A percentile compares a stretch with the other conserved stretches of the same genome.
Conservation (phyloP, 2,888 invertebrate species). For the Eristalis pertinax region DNA sequence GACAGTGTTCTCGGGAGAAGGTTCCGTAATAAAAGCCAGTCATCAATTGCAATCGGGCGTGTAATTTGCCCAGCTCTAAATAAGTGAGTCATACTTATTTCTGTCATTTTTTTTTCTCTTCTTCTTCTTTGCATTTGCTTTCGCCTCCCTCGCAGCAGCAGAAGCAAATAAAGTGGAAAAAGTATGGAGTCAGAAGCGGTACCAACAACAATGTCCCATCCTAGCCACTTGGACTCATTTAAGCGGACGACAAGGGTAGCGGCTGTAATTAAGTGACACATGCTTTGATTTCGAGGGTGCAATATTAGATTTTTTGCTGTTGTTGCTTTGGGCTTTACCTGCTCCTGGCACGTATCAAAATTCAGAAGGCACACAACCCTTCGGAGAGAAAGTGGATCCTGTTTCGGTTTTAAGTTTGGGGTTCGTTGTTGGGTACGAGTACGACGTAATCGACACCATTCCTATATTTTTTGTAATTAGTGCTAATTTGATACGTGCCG, state of each 20-base stretch:
- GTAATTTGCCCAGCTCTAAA: constrained; percentile 65
- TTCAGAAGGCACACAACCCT: constrained; percentile 47
- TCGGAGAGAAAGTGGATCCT: constrained; percentile 40
- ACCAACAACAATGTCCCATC: constrained; percentile 30
- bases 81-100: constrained; percentile 68
- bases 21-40: constrained; percentile 58
- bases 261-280: constrained; percentile 66
- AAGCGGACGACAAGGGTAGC: constrained; percentile 54
- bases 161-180: not conserved
- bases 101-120: not conserved
- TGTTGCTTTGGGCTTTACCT: constrained; percentile 52
- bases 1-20: constrained; percentile 35
- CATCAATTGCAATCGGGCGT: constrained; percentile 70
- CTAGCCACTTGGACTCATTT: constrained; percentile 47
- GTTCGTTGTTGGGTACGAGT: not conserved
- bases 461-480: constrained; percentile 19
- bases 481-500: constrained; percentile 60
- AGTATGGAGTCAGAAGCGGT: constrained; percentile 26
- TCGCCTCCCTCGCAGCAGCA: not conserved
- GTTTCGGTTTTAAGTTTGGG: constrained; percentile 35
- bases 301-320: constrained; percentile 39
- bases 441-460: constrained; percentile 47
- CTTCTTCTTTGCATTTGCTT: not conserved
- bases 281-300: constrained; percentile 64
- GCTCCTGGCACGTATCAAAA: constrained; percentile 71